Conservation (phyloP, 2,888 invertebrate genomes). For the Anarsia innoxiella region DNA sequence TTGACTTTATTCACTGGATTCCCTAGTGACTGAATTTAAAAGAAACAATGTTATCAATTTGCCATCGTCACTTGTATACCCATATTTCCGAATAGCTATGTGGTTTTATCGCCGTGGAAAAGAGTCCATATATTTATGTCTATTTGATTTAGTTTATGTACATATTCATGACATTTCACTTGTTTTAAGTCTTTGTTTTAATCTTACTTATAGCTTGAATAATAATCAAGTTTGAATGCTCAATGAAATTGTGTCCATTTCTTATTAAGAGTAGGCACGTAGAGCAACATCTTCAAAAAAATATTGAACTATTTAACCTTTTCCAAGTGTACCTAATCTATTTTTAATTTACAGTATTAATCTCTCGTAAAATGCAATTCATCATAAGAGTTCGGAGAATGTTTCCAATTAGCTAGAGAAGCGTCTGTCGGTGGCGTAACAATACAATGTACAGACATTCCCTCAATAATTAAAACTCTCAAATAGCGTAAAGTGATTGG, state of each 20-base stretch:
- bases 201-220: too few relatives aligned
- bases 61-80: slow-evolving; percentile 28
- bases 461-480: slow-evolving; percentile 41
- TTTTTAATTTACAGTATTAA: slow-evolving; percentile 11
- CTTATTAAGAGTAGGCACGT: too few relatives aligned
- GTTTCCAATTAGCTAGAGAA: slow-evolving; percentile 31
- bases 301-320: neutral
- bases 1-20: slow-evolving; percentile 49
- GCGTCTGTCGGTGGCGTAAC: slow-evolving; percentile 25
- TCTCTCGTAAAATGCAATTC: slow-evolving; percentile 29
- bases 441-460: slow-evolving; percentile 31
- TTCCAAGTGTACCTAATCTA: slow-evolving; percentile 2
- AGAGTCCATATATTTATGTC: too few relatives aligned
- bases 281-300: neutral
- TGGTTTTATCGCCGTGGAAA: too few relatives aligned
- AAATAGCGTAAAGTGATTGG: slow-evolving; percentile 28
- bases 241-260: too few relatives aligned
- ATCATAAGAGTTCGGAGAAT: slow-evolving; percentile 28
- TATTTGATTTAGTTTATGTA: too few relatives aligned
- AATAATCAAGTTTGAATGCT: too few relatives aligned
- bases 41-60: slow-evolving; percentile 49
- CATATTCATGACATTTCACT: too few relatives aligned
- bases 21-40: slow-evolving; percentile 55
- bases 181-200: too few relatives aligned
- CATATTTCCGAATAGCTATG: slow-evolving; percentile 13